Evolutionary conservation across 2,888 invertebrate species (phyloP), one percentile per base, ranked within the genome.

Genomic region (Leptinotarsa tumamoca): DNA sequence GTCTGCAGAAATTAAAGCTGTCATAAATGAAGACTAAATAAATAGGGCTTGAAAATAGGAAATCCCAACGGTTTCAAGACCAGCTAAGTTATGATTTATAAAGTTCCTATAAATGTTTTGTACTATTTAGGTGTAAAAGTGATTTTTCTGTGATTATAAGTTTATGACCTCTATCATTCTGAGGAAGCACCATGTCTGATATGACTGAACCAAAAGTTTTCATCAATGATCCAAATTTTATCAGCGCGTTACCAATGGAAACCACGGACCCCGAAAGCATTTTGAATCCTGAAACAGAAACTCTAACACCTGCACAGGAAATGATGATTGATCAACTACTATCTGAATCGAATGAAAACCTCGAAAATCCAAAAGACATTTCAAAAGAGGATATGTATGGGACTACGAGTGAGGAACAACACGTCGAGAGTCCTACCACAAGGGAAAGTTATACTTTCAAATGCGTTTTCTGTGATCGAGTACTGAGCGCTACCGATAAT

Each of bases 401-500:
- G 52, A 77, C 63, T 72, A 71, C 74, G 10, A 80, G 75, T 72
- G 86, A 87, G 74, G 87, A 86, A 72, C 83, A 82, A 49, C 84
- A 84, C 75, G 86, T 86, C 21, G 87, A 89, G 83, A 89, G 88
- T 76, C 88, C 88, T 13, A 87, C 88, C 50, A 88, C 88, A 15
- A 86, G 85, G 23, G 87, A 87, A 74, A 83, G 80, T 71, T 87
- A 83, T 80, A 84, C 85, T 67, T 88, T 86, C 74, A 89, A 88
- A 80, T 89, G 89, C 81, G 85, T 88, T 67, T 89, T 88, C 83
- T 89, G 89, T 83, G 88, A 88, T 73, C 90, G 90, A 83, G 83
- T 88, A 63, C 88, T 94, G 69, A 89, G 89, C 58, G 87, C 89
- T 54, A 89, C 88, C 58, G 92, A 93, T 84, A 90, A 91, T 67